Evolutionary conservation across 2,888 invertebrate genomes (phyloP).

Genomic region (Notodonta dromedarius): DNA sequence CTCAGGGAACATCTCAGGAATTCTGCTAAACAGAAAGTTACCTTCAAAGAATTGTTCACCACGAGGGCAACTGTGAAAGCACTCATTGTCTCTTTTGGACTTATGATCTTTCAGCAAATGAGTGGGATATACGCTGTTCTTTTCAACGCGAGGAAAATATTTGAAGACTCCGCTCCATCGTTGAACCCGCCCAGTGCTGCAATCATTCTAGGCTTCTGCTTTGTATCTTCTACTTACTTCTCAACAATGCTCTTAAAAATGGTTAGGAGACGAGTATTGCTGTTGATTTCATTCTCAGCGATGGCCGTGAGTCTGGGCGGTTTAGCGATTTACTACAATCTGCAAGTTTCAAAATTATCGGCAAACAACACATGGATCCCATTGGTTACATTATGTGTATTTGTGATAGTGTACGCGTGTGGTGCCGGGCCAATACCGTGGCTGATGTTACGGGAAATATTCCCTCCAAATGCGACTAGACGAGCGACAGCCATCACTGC

Average conservation of each 20-base stretch:
- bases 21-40: constrained; percentile 69
- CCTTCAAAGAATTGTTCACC: constrained; percentile 72
- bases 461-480: constrained; percentile 85
- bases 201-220: constrained; percentile 85
- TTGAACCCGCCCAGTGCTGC: constrained; percentile 70
- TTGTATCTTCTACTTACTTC: constrained; percentile 83
- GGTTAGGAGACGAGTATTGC: constrained; percentile 85
- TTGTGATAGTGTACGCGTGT: constrained; percentile 85
- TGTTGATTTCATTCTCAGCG: constrained; percentile 84
- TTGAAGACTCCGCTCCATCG: constrained; percentile 73
- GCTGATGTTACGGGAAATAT: constrained; percentile 88
- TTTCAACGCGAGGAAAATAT: constrained; percentile 84
- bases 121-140: constrained; percentile 86
- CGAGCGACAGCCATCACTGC: constrained; percentile 88
- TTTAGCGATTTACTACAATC: constrained; percentile 78
- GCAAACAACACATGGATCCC: constrained; percentile 80
- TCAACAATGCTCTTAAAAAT: constrained; percentile 85
- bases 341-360: constrained; percentile 54
- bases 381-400: constrained; percentile 80
- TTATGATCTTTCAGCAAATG: constrained; percentile 87
- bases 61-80: constrained; percentile 73
- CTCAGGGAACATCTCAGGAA: constrained; percentile 77
- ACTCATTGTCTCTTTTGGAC: constrained; percentile 78
- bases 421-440: constrained; percentile 90
- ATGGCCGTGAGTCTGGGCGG: constrained; percentile 83